Conservation (phyloP, 2,113 vertebrate genomes). For the Garra rufa region DNA sequence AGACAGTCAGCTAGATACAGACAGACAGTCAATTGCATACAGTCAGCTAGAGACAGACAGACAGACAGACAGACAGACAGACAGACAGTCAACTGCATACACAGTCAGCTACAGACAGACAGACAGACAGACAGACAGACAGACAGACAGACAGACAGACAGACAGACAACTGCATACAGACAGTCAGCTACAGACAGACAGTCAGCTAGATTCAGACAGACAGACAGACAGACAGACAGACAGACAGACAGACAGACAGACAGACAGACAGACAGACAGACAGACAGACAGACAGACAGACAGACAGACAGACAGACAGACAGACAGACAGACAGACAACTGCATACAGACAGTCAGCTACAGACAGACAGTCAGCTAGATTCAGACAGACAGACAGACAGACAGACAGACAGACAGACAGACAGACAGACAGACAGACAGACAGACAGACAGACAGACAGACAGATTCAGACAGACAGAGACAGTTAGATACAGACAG, state of each 20-base stretch:
- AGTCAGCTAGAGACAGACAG: neutral
- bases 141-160: neutral
- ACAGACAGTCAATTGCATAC: neutral
- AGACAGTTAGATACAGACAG: neutral
- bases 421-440: neutral
- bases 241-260: neutral
- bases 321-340: neutral
- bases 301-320: neutral
- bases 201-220: neutral
- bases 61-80: neutral
- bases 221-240: neutral
- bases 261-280: neutral
- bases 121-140: neutral
- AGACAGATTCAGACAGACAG: neutral
- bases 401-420: neutral
- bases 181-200: neutral
- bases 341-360: neutral
- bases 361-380: neutral
- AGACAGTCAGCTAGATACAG: neutral
- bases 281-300: neutral
- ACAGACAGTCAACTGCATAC: neutral
- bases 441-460: accelerated
- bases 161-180: neutral
- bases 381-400: neutral
- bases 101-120: neutral